Evolutionary conservation across 2,888 invertebrate species (phyloP), one percentile per base, ranked within the genome.

Genomic region (Aporophyla nigra): DNA sequence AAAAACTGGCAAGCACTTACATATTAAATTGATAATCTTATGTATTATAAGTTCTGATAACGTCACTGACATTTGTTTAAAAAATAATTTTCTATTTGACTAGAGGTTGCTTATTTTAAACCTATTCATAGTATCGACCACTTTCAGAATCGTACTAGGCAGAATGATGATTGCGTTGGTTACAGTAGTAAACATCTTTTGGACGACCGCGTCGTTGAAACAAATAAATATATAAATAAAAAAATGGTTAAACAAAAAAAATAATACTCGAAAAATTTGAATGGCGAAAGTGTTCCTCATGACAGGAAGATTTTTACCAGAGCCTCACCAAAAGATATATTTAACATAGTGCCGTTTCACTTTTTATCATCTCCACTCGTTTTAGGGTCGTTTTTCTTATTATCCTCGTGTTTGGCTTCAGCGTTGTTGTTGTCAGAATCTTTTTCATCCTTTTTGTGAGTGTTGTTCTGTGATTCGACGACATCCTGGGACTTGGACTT

Each of bases 1-100:
- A 96, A 79, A 95, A 94, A 94, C 92, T 93, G 95, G 94, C 95
- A 95, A 95, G 95, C 93, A 90, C 95, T 96, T 95, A 96, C 90
- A 94, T 90, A 94, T 93, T 95, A 93, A 87, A 92, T 91, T 91
- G 91, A 93, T 94, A 94, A 94, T 93, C 96, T 96, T 96, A 96
- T 88, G 90, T 86, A 93, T 94, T 94, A 94, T 93, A 93, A 95
- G 96, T 94, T 95, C 96, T 89, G 96, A 93, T 95, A 92, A 94
- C 94, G 90, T 91, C 96, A 96, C 96, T 95, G 94, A 95, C 96
- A 96, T 96, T 96, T 96, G 88, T 91, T 91, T 91, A 91, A 91
- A 93, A 91, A 92, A 92, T 89, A 86, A 83, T 87, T 88, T 89
- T 89, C 89, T 91, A 89, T 89, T 93, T 95, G 96, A 95, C 95